Percentiles rank a stretch among this genome's conserved stretches.
These are phyloP conservation scores for Calliphora vicina DNA, from an alignment of 1,140 invertebrate species.

Conservation along the genomic window DNA sequence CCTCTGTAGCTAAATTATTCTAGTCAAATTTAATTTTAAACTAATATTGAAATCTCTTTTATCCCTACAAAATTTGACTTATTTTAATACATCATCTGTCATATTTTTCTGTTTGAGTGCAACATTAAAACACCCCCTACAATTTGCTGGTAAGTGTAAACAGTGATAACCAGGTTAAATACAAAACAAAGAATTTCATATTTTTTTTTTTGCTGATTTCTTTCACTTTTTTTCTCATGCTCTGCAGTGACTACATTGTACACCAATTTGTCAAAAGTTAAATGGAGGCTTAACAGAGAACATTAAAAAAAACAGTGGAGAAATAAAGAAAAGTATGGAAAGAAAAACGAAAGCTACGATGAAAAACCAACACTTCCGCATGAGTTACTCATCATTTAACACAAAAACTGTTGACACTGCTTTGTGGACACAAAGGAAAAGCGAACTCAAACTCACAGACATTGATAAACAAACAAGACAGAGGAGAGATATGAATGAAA, in stretches of 20 bases:
- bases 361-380: slow-evolving; percentile 32
- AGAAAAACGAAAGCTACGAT: background rate
- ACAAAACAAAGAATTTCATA: slow-evolving; percentile 15
- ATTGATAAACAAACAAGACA: slow-evolving; percentile 28
- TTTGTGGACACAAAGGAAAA: slow-evolving; percentile 30
- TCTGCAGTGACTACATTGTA: slow-evolving; percentile 3
- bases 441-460: background rate
- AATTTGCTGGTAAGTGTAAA: background rate
- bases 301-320: background rate
- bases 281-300: slow-evolving; percentile 29
- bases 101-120: too few relatives aligned
- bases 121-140: background rate
- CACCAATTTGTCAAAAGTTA: slow-evolving; percentile 33
- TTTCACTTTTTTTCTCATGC: background rate
- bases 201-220: background rate
- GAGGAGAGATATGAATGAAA: slow-evolving; percentile 24
- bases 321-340: background rate
- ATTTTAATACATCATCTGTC: too few relatives aligned
- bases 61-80: too few relatives aligned
- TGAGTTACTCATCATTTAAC: slow-evolving; percentile 32
- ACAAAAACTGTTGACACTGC: slow-evolving; percentile 29
- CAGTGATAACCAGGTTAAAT: slow-evolving; percentile 22
- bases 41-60: too few relatives aligned
- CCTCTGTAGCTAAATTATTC: too few relatives aligned
- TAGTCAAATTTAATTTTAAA: too few relatives aligned